Base-by-base conservation (phyloP, 1,140 invertebrate genomes). In the Pseudomyrmex flavicornis region DNA sequence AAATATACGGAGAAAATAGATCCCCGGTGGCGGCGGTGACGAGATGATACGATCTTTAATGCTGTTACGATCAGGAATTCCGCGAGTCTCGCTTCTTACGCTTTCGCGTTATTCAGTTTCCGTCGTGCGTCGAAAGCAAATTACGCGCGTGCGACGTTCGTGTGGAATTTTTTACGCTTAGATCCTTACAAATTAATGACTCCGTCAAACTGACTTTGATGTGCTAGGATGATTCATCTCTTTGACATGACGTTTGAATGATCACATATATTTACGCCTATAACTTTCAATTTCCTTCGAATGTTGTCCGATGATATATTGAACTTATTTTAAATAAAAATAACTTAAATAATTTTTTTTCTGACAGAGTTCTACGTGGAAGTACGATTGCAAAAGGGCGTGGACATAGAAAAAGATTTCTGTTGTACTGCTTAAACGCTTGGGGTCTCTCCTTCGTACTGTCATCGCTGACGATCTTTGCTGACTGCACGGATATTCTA, bases 381-480 rank as follows among this genome's bases (percentile, higher is more conserved):
- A 84, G 65, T n/a, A 82, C 80, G n/a, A 22, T 68, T 13, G 66
- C 46, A 13, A 85, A 82, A 17, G 35, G 72, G 1, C 82, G 75
- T 8, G 74, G 58, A 1, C 79, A 91, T 3, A 80, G 15, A 10
- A 92, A 88, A 63, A 89, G 77, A 52, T 94, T 94, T 65, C 17
- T 91, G 0, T 20, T 84, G 2, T 94, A 94, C 65, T 92, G 90
- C 1, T 0, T 89, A 0, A 94, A 93, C 63, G 92, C 93, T 2
- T 94, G 93, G 92, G 92, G 93, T 0, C 5, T 91, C 5, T 85
- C 93, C 0, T 17, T 93, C 0, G 9, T 90, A 0, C 70, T 94
- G 58, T 86, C 88, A 7, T 17, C 83, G 9, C 2, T 89, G 9
- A 73, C 44, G 2, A 72, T 90, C 5, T 17, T 82, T 4, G 61